Base-by-base conservation (phyloP, 2,888 invertebrate genomes). In the Neoitamus cyanurus region DNA sequence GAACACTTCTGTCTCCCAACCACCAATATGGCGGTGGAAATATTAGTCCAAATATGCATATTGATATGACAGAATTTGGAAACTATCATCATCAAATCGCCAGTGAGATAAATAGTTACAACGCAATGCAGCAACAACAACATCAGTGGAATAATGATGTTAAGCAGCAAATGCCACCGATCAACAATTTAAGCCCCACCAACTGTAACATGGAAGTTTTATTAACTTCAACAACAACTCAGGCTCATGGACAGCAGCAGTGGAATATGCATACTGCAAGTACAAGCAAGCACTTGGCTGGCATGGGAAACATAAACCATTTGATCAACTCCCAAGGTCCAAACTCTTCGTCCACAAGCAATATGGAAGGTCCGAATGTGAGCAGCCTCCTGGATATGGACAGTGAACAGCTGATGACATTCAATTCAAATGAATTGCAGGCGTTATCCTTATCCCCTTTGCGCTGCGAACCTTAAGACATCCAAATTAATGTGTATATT, bases 381-480 rank as follows among this genome's bases (percentile, higher is more conserved):
- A 91, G 90, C 87, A 91, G 89, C 85, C 88, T 92, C 69, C 86
- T 92, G 30, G 91, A 91, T 88, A 90, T 93, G 87, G 92, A 93
- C 87, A 92, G 91, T 86, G 92, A 91, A 83, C 92, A 92, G 86
- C 87, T 92, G 86, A 90, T 91, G 83, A 91, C 90, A 85, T 90
- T 93, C 48, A 92, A 92, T 88, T 93, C 93, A 1, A 91, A 91
- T 85, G 93, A 93, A 86, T 91, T 93, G 84, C 92, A 93, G 82
- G 92, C 92, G 68, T 89, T 93, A 36, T 91, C 91, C 70, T 89
- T 91, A 88, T 90, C 91, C 5, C 34, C 34, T 3, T 34, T 34
- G 34, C 34, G 34, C 7, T 34, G 34, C 46, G 46, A 25, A 9
- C 25, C 15, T 37, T 78, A 7, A 78, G 13, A 78, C 3, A 28